phyloP scores from a whole-genome alignment of 2,797 vertebrate species.

The Salarias fasciatus region DNA sequence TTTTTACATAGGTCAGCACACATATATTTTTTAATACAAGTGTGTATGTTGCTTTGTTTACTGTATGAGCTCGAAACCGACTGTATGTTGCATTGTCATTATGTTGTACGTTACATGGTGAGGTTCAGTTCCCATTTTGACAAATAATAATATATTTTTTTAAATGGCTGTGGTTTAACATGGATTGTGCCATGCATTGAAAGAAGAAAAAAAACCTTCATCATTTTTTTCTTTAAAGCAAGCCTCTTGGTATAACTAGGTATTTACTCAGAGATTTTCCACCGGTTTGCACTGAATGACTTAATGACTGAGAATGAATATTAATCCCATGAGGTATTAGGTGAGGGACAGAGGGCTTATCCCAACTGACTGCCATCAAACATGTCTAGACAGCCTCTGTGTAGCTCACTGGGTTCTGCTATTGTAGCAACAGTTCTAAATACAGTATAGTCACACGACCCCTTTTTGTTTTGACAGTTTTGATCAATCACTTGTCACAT shows the following conservation, averaged over 20 bases:
- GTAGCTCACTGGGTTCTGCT: constrained; percentile 8
- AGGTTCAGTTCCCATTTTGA: constrained; percentile 12
- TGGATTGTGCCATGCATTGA: too few species aligned
- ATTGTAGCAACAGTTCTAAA: constrained; percentile 23
- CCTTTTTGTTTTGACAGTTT: constrained; percentile 17
- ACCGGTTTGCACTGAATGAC: constrained; percentile 28
- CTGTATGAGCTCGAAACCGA: neutral
- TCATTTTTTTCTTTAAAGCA: too few species aligned
- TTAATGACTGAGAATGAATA: constrained; percentile 48
- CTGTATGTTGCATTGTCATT: neutral
- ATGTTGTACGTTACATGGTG: neutral
- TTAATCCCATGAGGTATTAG: constrained; percentile 59
- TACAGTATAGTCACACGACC: constrained; percentile 17
- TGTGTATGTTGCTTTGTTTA: constrained; percentile 1
- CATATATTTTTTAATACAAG: neutral
- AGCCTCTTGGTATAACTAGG: constrained; percentile 10
- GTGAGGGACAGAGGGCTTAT: constrained; percentile 47
- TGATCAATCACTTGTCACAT: neutral
- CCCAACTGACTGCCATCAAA: constrained; percentile 22
- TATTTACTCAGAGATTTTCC: constrained; percentile 56
- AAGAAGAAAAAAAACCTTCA: neutral
- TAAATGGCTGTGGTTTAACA: too few species aligned
- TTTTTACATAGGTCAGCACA: too few species aligned
- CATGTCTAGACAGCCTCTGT: constrained; percentile 36
- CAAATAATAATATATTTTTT: too few species aligned